Evolutionary conservation across 2,797 vertebrate species (phyloP).

Genomic region (Podarcis lilfordi): DNA sequence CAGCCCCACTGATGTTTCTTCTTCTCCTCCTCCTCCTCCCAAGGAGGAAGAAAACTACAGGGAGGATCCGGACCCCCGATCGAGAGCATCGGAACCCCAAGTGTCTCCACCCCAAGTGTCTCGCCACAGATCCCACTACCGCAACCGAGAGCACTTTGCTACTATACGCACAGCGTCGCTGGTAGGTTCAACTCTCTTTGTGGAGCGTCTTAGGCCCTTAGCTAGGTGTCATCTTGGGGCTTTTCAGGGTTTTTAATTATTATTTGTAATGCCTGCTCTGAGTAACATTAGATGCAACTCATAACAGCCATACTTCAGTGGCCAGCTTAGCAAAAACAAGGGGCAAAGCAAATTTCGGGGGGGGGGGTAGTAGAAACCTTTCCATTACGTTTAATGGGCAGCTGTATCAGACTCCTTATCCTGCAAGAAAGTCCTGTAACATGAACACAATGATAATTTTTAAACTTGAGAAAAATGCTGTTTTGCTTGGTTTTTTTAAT

Average conservation of each 20-base stretch:
- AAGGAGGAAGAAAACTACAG: conserved; percentile 91
- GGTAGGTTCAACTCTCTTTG: conserved; percentile 75
- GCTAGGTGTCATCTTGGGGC: background rate
- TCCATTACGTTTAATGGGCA: background rate
- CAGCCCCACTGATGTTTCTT: conserved; percentile 4
- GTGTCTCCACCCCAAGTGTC: conserved; percentile 89
- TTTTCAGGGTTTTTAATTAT: no score
- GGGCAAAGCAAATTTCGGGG: background rate
- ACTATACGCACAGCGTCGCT: conserved; percentile 97
- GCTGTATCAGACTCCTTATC: background rate
- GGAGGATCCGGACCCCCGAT: conserved; percentile 87
- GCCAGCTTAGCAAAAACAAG: no score
- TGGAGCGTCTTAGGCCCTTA: background rate
- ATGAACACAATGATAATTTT: no score
- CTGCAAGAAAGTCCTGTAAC: background rate
- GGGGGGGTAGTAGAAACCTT: background rate
- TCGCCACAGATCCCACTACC: conserved; percentile 91
- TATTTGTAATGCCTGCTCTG: no score
- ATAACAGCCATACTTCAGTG: no score
- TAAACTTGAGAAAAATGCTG: no score
- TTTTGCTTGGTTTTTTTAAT: no score
- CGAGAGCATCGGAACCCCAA: conserved; percentile 87
- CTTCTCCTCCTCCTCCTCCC: conserved; percentile 24
- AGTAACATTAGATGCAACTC: no score
- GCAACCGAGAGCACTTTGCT: conserved; percentile 98